Base-by-base conservation (phyloP, 2,888 invertebrate genomes). In the Eucriotettix oculatus region DNA sequence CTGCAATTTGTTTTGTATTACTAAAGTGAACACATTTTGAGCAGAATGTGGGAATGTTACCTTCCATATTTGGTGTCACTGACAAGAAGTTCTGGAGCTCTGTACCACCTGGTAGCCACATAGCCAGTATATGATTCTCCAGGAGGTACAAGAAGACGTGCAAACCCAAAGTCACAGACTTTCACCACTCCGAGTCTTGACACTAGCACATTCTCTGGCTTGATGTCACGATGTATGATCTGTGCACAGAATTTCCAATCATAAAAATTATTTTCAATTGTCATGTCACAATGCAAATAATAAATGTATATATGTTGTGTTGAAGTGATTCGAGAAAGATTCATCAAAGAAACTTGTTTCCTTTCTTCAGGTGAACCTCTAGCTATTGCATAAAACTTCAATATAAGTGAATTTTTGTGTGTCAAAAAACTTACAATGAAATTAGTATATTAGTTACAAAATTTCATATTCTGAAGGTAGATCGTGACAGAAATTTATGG, bases 111-210 rank as follows among this genome's bases (percentile, higher is more conserved):
- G 0, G 93, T 93, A 12, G 92, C 92, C 43, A 92, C 92, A 71
- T 92, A 92, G 73, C 91, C 92, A 60, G 89, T 92, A 75, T 87
- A 90, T 1, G 85, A 83, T 71, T 90, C 90, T 1, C 87, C 86
- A 7, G 75, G 73, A 0, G 84, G 83, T 0, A 84, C 84, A 60
- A 87, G 75, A 0, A 86, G 76, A 44, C 92, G 77, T 0, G 92
- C 92, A 70, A 92, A 92, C 1, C 93, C 92, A 66, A 93, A 87
- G 76, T 93, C 92, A 71, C 92, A 92, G n/a, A 93, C 76, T 74
- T 93, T 92, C 52, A 92, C 86, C 9, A 92, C 84, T 0, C 90
- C 90, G 52, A 79, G 75, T 62, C 83, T 83, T 0, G 88, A 88
- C 0, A 93, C 86, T 61, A 92, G 75, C 54, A 93, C 86, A 71